phyloP scores from a whole-genome alignment of 2,113 vertebrate genomes.

The Phaethon lepturus region DNA sequence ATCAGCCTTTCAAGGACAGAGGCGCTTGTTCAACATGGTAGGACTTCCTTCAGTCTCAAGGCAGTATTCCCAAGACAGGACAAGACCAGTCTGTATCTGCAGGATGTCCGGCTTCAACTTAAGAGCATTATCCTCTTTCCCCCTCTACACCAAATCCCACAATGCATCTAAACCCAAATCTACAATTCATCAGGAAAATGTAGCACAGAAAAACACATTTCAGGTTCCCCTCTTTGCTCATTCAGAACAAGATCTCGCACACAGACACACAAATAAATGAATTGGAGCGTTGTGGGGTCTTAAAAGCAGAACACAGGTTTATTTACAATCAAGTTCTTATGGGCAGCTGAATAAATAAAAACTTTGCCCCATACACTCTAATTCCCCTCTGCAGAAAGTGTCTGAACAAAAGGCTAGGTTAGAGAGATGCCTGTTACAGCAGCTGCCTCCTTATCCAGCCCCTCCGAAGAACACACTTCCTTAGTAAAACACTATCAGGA shows the following conservation, averaged over 20 bases:
- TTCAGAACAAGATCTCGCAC: neutral
- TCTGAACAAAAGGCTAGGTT: neutral
- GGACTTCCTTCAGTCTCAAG: neutral
- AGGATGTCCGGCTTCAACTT: neutral
- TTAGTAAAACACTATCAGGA: conserved; percentile 10
- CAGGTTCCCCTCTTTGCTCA: neutral
- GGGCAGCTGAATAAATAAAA: conserved; percentile 83
- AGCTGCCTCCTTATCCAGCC: neutral
- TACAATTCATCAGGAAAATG: neutral
- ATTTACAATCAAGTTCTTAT: conserved; percentile 79
- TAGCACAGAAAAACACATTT: neutral
- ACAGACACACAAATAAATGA: conserved; percentile 21
- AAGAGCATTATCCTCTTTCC: neutral
- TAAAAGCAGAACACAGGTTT: conserved; percentile 76
- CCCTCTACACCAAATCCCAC: neutral
- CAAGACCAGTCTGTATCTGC: neutral
- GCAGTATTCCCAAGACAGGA: neutral
- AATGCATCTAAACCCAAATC: neutral
- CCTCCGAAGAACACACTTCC: neutral
- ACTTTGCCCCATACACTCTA: conserved; percentile 42
- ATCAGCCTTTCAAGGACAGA: neutral
- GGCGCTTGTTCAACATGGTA: neutral
- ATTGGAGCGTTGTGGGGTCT: conserved; percentile 19
- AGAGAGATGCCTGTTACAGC: neutral
- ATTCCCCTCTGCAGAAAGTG: conserved; percentile 21